These are phyloP conservation scores for Diachrysia chrysitis DNA, from an alignment of 2,888 invertebrate genomes.

Conservation along the genomic window DNA sequence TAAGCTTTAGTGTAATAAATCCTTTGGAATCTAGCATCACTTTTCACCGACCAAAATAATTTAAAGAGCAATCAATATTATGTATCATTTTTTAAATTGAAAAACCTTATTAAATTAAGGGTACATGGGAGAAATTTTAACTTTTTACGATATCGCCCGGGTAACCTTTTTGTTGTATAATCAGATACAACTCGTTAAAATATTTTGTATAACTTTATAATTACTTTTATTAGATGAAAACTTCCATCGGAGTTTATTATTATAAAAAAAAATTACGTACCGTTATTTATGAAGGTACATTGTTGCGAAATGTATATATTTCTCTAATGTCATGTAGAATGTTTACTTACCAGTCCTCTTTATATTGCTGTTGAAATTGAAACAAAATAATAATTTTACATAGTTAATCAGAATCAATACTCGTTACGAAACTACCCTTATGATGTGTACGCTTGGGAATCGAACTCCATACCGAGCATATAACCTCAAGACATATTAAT, in stretches of 20 bases:
- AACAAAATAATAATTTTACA: no score
- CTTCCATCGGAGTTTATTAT: background rate
- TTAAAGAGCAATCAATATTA: background rate
- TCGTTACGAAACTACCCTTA: background rate
- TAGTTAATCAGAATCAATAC: background rate
- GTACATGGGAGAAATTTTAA: background rate
- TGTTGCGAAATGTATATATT: background rate
- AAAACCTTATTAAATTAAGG: background rate
- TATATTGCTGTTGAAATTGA: no score
- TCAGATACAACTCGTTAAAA: slow-evolving; percentile 4
- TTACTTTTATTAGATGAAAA: background rate
- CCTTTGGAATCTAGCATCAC: no score
- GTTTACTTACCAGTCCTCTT: no score
- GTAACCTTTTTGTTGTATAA: slow-evolving; percentile 1
- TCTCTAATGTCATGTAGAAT: background rate
- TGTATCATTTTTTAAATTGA: background rate
- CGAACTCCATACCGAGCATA: background rate
- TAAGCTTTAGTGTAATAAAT: no score
- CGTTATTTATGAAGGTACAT: background rate
- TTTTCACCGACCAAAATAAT: background rate
- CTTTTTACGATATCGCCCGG: slow-evolving; percentile 1
- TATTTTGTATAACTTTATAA: slow-evolving; percentile 1
- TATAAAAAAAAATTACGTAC: background rate
- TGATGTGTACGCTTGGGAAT: background rate
- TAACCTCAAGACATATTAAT: background rate